Evolutionary conservation across 2,888 invertebrate genomes (phyloP), one percentile per base, ranked within the genome.

Genomic region (Nezara viridula): DNA sequence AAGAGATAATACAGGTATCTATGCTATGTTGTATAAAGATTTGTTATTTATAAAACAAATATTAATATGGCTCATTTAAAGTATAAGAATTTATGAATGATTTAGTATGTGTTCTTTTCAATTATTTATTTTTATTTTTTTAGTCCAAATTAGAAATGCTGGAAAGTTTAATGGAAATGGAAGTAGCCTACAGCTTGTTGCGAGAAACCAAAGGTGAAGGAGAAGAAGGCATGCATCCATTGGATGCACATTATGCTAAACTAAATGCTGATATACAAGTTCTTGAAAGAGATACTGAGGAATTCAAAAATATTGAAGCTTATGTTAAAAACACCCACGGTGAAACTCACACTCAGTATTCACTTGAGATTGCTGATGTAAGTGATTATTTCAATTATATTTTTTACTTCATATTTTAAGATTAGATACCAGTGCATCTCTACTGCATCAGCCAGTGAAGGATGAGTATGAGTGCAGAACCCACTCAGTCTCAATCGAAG

Each of bases 241-340:
- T 98, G 44, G 98, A 99, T 92, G 94, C 95, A 32, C 97, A 98
- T 93, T 99, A 99, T 92, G 94, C 96, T 89, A 96, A 98, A 92
- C 94, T 99, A 86, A 97, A 98, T 91, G 95, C 98, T 0, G 95
- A 96, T 0, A 95, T 99, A 90, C 94, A 95, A 77, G 95, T 96
- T 0, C 90, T 98, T 85, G 95, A 95, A 27, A 94, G 93, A 89
- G 93, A 93, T 0, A 93, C 95, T 0, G 95, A 96, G 0, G 98
- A 98, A 92, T 99, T 95, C 93, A 92, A 94, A 40, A 92, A 96
- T 90, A 94, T 99, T 37, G 91, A 95, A 87, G 94, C 96, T 87
- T 99, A 99, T 92, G 95, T 98, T 1, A 94, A 94, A 91, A 99
- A 99, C 92, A 99, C 98, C 0, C 99, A 99, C 93, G 99, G 97